Conservation (phyloP, 2,113 vertebrate genomes). For the Panthera leo region DNA sequence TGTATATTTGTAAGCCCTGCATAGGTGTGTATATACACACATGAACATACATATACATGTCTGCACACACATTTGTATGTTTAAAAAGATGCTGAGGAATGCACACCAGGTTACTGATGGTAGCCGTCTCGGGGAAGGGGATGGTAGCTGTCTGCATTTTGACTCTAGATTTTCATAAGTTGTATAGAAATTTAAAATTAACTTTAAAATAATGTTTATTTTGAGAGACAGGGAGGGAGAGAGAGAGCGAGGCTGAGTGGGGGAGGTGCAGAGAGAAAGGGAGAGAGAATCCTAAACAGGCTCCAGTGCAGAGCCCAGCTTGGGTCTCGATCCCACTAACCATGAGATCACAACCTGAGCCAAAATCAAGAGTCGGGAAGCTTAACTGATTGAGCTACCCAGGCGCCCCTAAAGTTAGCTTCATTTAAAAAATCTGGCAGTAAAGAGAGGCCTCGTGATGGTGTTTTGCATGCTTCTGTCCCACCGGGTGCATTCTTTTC, state of each 20-base stretch:
- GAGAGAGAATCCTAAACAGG: no score
- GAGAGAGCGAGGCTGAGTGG: no score
- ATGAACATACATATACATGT: no score
- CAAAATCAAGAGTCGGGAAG: no score
- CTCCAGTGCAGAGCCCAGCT: no score
- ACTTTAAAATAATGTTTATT: no score
- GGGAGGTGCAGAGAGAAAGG: no score
- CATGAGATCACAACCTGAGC: no score
- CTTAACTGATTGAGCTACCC: no score
- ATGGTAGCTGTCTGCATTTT: not conserved
- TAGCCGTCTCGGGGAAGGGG: not conserved
- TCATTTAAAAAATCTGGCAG: not conserved
- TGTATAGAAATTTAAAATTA: not conserved
- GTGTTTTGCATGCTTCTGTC: not conserved
- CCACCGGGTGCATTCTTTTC: not conserved
- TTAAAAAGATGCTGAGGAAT: not conserved
- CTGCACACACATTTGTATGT: not conserved
- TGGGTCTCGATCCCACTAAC: no score
- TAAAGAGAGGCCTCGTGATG: not conserved
- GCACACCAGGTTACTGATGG: not conserved
- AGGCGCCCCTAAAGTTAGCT: not conserved
- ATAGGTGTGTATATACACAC: not conserved
- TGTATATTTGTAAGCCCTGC: not conserved
- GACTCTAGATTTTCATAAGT: not conserved
- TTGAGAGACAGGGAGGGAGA: no score